phyloP scores from a whole-genome alignment of 2,113 vertebrate genomes.

The Nothobranchius kuhntae region DNA sequence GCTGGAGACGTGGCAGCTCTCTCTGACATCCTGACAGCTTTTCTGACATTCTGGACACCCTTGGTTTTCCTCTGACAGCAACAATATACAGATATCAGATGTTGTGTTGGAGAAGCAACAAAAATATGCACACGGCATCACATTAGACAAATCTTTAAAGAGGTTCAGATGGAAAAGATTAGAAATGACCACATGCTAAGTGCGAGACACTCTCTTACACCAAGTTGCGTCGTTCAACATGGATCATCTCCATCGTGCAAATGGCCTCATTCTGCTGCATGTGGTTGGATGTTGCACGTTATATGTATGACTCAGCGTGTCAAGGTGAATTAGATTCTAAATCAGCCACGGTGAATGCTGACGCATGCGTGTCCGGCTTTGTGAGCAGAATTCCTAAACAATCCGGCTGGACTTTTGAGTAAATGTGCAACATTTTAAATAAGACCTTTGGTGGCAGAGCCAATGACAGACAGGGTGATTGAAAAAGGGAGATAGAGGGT shows the following conservation, averaged over 20 bases:
- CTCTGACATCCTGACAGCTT: conserved; percentile 44
- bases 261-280: conserved; percentile 57
- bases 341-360: conserved; percentile 34
- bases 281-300: conserved; percentile 46
- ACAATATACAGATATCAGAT: conserved; percentile 47
- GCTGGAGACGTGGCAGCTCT: conserved; percentile 7
- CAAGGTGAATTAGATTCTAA: conserved; percentile 58
- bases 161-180: conserved; percentile 36
- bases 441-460: conserved; percentile 39
- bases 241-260: conserved; percentile 38
- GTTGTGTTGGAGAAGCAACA: conserved; percentile 24
- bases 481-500: conserved; percentile 32
- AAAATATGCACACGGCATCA: background rate
- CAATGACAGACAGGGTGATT: conserved; percentile 30
- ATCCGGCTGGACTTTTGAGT: conserved; percentile 31
- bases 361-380: conserved; percentile 13
- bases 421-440: conserved; percentile 20
- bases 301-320: conserved; percentile 40
- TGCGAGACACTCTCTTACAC: conserved; percentile 30
- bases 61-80: conserved; percentile 45
- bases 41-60: conserved; percentile 41
- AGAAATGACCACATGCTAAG: conserved; percentile 31
- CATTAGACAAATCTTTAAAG: conserved; percentile 7
- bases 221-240: conserved; percentile 33
- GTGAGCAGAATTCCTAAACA: conserved; percentile 45